Percentiles rank a stretch among this genome's conserved stretches.
Evolutionary conservation across 2,888 invertebrate genomes (phyloP).

Genomic region (Eucera pruinosa): DNA sequence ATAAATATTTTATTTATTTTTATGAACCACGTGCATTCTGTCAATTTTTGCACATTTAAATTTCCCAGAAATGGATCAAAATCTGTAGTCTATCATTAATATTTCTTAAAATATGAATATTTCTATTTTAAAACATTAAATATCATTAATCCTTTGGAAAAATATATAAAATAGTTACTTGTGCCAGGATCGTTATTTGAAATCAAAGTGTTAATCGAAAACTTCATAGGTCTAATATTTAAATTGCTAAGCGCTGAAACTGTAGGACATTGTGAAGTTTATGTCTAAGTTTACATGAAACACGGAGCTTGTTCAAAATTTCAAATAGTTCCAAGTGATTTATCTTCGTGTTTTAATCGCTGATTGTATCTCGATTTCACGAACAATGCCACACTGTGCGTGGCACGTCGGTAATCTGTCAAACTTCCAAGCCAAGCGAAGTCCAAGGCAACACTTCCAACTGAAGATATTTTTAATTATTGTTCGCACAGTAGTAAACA

Average conservation of each 20-base stretch:
- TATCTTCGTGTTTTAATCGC: neutral
- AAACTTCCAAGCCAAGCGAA: conserved; percentile 17
- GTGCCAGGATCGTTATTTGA: neutral
- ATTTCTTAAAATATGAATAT: too few relatives aligned
- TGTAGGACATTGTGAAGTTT: too few relatives aligned
- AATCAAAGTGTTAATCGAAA: neutral
- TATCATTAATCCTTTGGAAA: too few relatives aligned
- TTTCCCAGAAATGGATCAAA: too few relatives aligned
- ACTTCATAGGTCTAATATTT: too few relatives aligned
- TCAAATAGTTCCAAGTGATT: neutral
- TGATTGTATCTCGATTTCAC: conserved; percentile 17
- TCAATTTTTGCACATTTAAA: too few relatives aligned
- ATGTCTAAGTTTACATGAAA: neutral
- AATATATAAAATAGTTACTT: too few relatives aligned
- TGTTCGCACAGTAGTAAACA: neutral
- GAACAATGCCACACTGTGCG: conserved; percentile 21
- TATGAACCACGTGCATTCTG: too few relatives aligned
- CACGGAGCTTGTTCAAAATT: neutral
- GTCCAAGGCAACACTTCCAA: conserved; percentile 14
- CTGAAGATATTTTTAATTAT: conserved; percentile 20
- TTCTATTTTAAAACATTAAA: too few relatives aligned
- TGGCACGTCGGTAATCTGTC: conserved; percentile 12
- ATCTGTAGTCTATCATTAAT: too few relatives aligned
- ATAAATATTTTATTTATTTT: too few relatives aligned
- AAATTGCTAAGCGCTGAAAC: too few relatives aligned